Evolutionary conservation across 2,888 invertebrate species (phyloP).

Genomic region (Drosophila greeni): DNA sequence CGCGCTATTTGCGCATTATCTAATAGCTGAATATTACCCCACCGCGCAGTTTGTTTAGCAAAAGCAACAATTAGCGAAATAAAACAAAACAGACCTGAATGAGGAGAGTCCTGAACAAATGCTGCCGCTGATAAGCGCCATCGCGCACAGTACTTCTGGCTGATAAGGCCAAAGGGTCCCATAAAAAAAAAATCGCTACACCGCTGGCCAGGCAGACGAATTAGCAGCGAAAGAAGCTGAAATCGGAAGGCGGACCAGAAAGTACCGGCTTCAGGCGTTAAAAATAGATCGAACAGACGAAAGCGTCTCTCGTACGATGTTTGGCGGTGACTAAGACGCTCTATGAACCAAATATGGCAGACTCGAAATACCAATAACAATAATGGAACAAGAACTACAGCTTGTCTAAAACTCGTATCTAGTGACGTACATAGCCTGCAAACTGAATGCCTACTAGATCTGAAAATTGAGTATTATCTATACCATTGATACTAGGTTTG

Average conservation of each 20-base stretch:
- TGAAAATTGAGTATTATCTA: not conserved
- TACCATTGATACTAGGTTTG: not conserved
- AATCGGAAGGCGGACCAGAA: slow-evolving; percentile 17
- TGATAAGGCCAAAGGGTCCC: slow-evolving; percentile 42
- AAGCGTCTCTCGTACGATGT: slow-evolving; percentile 40
- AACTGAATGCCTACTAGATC: too few relatives aligned
- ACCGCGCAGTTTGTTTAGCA: slow-evolving; percentile 25
- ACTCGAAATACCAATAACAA: slow-evolving; percentile 1
- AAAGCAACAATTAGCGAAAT: slow-evolving; percentile 19
- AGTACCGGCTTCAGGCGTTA: slow-evolving; percentile 17
- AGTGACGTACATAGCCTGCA: not conserved
- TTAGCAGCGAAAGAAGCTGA: slow-evolving; percentile 10
- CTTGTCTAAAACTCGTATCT: not conserved
- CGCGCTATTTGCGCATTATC: slow-evolving; percentile 31
- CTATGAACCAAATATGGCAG: slow-evolving; percentile 23
- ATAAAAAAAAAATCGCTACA: slow-evolving; percentile 50
- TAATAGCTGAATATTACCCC: slow-evolving; percentile 15
- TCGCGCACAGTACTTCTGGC: slow-evolving; percentile 5
- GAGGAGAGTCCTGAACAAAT: slow-evolving; percentile 46
- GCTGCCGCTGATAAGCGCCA: slow-evolving; percentile 25
- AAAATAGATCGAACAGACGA: slow-evolving; percentile 38
- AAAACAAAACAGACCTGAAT: slow-evolving; percentile 40
- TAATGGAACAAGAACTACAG: not conserved
- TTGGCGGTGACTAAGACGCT: slow-evolving; percentile 47
- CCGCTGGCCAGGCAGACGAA: slow-evolving; percentile 14